Conservation (phyloP, 2,113 vertebrate species). For the Bettongia penicillata region DNA sequence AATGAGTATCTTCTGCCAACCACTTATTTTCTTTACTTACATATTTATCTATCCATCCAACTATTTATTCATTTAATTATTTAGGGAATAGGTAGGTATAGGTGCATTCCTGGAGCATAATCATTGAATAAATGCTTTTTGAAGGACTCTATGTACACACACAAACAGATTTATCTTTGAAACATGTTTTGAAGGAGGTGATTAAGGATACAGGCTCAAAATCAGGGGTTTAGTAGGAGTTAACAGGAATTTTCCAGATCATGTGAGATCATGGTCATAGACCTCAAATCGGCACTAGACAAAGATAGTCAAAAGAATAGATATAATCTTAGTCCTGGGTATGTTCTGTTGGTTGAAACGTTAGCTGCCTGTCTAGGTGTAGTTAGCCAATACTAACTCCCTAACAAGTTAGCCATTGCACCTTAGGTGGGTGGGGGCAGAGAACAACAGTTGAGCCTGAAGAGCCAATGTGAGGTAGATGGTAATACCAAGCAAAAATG, state of each 20-base stretch:
- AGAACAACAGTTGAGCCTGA: neutral
- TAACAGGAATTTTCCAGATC: neutral
- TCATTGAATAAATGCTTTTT: neutral
- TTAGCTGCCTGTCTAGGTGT: neutral
- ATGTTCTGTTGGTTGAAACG: neutral
- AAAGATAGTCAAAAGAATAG: neutral
- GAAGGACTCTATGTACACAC: neutral
- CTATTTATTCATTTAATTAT: neutral
- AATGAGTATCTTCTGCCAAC: neutral
- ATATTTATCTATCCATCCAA: neutral
- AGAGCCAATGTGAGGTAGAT: neutral
- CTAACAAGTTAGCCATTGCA: neutral
- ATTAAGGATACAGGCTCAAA: neutral
- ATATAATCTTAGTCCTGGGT: neutral
- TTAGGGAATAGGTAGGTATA: neutral
- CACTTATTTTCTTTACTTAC: neutral
- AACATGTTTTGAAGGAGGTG: neutral
- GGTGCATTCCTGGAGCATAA: neutral
- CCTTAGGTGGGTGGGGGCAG: neutral
- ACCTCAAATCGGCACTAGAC: neutral
- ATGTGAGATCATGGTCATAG: neutral
- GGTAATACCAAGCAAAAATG: neutral
- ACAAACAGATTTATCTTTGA: neutral
- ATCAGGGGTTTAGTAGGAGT: neutral
- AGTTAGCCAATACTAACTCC: neutral